Conservation (phyloP, 2,888 invertebrate genomes). For the Conus canariensis region DNA sequence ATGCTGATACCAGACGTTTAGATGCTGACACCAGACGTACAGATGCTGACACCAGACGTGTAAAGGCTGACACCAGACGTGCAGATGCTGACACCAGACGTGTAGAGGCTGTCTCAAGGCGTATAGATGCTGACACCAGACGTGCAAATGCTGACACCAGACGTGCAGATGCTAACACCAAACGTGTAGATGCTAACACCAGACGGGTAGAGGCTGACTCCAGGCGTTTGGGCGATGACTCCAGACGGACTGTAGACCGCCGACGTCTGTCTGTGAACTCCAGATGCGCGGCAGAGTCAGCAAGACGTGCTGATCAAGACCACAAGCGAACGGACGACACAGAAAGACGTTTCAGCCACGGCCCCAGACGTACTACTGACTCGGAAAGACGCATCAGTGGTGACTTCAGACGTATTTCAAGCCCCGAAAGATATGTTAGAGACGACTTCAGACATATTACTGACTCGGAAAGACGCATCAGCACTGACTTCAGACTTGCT, state of each 20-base stretch:
- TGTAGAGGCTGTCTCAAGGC: background rate
- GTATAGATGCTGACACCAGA: background rate
- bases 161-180: background rate
- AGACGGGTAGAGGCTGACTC: background rate
- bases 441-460: background rate
- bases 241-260: background rate
- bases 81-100: background rate
- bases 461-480: background rate
- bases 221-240: background rate
- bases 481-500: background rate
- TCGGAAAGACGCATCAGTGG: background rate
- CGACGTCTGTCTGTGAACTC: background rate
- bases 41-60: slow-evolving; percentile 8
- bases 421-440: background rate
- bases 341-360: background rate
- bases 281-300: background rate
- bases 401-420: background rate
- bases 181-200: background rate
- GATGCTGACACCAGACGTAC: slow-evolving; percentile 16
- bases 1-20: slow-evolving; percentile 4
- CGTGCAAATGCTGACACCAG: background rate
- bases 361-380: background rate
- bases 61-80: background rate
- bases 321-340: background rate
- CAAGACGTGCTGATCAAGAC: background rate